phyloP scores from a whole-genome alignment of 2,888 invertebrate species.

The Lasius platythorax region DNA sequence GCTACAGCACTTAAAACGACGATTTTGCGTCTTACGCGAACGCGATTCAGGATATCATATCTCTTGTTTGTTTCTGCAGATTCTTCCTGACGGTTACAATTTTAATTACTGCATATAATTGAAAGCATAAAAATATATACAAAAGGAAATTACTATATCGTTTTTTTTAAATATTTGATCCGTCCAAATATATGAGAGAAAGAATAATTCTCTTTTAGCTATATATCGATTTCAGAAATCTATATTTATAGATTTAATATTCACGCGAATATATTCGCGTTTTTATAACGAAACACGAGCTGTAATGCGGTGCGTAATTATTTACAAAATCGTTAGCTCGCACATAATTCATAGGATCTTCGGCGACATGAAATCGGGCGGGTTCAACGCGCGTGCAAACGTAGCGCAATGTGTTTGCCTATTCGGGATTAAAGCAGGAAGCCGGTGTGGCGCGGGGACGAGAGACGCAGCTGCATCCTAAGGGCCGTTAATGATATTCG shows the following conservation, averaged over 20 bases:
- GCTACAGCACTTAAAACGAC: background rate
- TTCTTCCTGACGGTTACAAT: background rate
- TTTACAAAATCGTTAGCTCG: background rate
- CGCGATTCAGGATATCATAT: no score
- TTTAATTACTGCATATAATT: background rate
- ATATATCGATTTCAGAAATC: background rate
- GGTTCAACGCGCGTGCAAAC: slow-evolving; percentile 56
- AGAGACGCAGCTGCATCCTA: slow-evolving; percentile 73
- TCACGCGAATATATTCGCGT: background rate
- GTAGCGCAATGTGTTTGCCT: slow-evolving; percentile 36
- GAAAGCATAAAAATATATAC: background rate
- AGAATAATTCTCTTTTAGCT: background rate
- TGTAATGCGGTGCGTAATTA: background rate
- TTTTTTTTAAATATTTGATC: background rate
- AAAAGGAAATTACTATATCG: background rate
- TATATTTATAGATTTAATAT: background rate
- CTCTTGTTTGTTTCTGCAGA: background rate
- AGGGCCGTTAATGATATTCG: slow-evolving; percentile 80
- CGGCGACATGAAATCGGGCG: slow-evolving; percentile 15
- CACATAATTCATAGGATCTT: slow-evolving; percentile 35
- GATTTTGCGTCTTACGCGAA: slow-evolving; percentile 3
- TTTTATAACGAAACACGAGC: background rate
- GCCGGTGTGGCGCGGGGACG: slow-evolving; percentile 44
- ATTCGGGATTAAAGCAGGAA: slow-evolving; percentile 66
- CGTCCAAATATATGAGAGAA: background rate